Evolutionary conservation across 2,797 vertebrate genomes (phyloP).

Genomic region (Pachyuromys duprasi): DNA sequence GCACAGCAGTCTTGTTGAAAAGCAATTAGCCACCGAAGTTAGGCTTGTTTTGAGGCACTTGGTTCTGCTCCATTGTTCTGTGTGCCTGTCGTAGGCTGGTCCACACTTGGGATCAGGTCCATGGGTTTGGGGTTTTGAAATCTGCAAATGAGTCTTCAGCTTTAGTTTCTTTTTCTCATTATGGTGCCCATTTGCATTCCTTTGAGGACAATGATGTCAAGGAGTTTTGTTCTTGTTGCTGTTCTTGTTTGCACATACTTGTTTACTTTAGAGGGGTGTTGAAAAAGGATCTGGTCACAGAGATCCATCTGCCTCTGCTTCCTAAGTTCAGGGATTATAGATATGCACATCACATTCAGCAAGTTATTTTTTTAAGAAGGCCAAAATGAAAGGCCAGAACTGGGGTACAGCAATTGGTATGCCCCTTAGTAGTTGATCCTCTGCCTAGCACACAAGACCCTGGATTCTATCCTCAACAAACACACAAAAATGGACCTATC

Average conservation of each 20-base stretch:
- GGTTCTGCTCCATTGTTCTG: rapidly evolving
- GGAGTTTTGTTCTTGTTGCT: background rate
- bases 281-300: background rate
- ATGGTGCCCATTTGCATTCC: background rate
- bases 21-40: background rate
- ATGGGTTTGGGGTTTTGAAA: background rate
- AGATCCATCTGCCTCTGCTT: background rate
- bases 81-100: background rate
- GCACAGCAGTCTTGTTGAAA: background rate
- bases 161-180: background rate
- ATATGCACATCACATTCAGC: background rate
- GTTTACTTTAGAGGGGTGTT: background rate
- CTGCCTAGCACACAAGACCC: background rate
- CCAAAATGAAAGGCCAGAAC: background rate
- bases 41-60: background rate
- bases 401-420: background rate
- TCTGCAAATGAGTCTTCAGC: background rate
- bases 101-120: background rate
- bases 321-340: background rate
- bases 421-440: background rate
- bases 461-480: background rate
- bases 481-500: background rate
- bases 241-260: background rate
- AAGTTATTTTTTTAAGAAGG: conserved; percentile 1
- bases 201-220: background rate